Evolutionary conservation across 2,797 vertebrate species (phyloP).

Genomic region (Gila robusta): DNA sequence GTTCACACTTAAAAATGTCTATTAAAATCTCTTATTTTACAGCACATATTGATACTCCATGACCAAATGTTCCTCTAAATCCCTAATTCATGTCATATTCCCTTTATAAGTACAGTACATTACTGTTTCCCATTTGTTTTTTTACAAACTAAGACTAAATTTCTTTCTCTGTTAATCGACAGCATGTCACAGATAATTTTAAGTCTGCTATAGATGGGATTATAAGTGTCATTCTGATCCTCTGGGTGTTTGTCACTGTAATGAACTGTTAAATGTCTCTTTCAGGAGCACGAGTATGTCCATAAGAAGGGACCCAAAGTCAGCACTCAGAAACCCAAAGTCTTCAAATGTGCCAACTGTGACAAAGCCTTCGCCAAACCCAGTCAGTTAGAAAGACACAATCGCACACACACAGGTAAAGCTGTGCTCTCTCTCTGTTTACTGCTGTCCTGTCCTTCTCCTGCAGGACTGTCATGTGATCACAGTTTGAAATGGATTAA

Average conservation of each 20-base stretch:
- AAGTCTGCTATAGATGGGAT: neutral
- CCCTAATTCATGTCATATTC: neutral
- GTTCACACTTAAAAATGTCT: neutral
- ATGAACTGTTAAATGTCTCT: slow-evolving; percentile 16
- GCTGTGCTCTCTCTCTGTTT: neutral
- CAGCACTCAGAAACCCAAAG: slow-evolving; percentile 93
- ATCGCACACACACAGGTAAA: slow-evolving; percentile 95
- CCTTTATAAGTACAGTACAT: neutral
- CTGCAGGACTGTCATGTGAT: no score
- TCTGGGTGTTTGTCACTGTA: neutral
- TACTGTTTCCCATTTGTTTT: no score
- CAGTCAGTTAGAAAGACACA: slow-evolving; percentile 96
- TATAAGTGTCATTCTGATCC: neutral
- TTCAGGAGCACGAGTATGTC: slow-evolving; percentile 93
- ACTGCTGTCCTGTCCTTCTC: neutral
- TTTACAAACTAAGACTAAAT: neutral
- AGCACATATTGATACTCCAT: neutral
- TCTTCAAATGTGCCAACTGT: slow-evolving; percentile 91
- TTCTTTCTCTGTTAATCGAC: neutral
- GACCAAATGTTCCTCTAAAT: neutral
- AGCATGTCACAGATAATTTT: neutral
- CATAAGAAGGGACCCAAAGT: slow-evolving; percentile 92
- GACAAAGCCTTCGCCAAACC: slow-evolving; percentile 97
- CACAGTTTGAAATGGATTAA: no score
- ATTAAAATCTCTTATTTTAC: no score